A percentile compares a stretch with the other conserved stretches of the same genome.
phyloP scores from a whole-genome alignment of 2,797 vertebrate genomes.

The Phalloptychus januarius region DNA sequence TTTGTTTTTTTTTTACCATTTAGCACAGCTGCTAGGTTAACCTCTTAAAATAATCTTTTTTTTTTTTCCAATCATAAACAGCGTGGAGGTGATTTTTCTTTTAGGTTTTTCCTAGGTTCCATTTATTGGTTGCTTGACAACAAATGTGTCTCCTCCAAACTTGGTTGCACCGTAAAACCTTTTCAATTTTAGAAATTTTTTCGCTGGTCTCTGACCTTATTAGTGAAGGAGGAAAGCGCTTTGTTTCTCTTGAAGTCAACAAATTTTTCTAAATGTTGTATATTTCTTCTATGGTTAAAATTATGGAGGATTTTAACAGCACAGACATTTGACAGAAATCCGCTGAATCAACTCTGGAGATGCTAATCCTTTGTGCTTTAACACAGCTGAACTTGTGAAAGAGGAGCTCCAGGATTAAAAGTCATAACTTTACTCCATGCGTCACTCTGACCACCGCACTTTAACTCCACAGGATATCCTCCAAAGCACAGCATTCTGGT shows the following conservation, averaged over 20 bases:
- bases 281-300: background rate
- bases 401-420: background rate
- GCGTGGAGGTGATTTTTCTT: background rate
- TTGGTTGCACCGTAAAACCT: background rate
- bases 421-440: no score
- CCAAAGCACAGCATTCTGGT: no score
- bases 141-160: background rate
- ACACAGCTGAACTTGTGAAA: background rate
- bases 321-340: background rate
- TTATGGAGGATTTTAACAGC: background rate
- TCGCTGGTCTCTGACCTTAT: background rate
- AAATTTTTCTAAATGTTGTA: background rate
- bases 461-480: no score
- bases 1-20: no score
- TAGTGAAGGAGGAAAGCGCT: background rate
- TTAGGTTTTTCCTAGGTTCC: background rate
- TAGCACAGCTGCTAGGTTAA: background rate
- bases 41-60: background rate
- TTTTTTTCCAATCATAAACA: background rate
- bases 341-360: background rate
- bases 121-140: background rate
- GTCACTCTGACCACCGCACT: no score
- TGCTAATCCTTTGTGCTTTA: background rate
- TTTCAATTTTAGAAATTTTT: background rate
- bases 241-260: background rate